Conservation (phyloP, 2,888 invertebrate species). For the Calliphora vomitoria region DNA sequence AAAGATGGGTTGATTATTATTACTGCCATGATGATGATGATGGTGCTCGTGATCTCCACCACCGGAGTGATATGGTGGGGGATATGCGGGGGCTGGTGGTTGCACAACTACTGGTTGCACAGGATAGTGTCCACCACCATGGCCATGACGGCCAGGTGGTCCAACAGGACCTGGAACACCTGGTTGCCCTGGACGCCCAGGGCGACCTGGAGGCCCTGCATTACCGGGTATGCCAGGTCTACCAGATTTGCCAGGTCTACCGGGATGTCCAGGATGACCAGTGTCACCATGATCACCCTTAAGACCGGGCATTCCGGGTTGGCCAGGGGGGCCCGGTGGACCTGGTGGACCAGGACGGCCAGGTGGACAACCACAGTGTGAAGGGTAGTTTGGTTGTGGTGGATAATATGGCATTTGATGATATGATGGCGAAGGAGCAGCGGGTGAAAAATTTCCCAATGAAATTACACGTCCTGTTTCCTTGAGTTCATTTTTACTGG, state of each 20-base stretch:
- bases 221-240: conserved; percentile 44
- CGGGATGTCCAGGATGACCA: conserved; percentile 48
- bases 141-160: conserved; percentile 12
- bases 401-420: conserved; percentile 26
- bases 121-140: background rate
- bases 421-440: background rate
- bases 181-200: conserved; percentile 12
- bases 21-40: conserved; percentile 52
- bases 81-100: background rate
- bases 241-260: conserved; percentile 37
- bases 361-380: conserved; percentile 59
- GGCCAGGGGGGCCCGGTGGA: conserved; percentile 18
- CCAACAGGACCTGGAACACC: conserved; percentile 48
- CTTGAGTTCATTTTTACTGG: background rate
- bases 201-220: conserved; percentile 6
- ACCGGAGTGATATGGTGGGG: background rate
- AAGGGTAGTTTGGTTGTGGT: background rate
- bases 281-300: conserved; percentile 10
- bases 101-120: background rate
- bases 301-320: background rate
- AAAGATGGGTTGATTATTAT: background rate
- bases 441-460: background rate
- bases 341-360: conserved; percentile 62
- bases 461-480: conserved; percentile 42
- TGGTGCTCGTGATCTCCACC: conserved; percentile 10